Evolutionary conservation across 2,888 invertebrate species (phyloP).

Genomic region (Anticlea derivata): DNA sequence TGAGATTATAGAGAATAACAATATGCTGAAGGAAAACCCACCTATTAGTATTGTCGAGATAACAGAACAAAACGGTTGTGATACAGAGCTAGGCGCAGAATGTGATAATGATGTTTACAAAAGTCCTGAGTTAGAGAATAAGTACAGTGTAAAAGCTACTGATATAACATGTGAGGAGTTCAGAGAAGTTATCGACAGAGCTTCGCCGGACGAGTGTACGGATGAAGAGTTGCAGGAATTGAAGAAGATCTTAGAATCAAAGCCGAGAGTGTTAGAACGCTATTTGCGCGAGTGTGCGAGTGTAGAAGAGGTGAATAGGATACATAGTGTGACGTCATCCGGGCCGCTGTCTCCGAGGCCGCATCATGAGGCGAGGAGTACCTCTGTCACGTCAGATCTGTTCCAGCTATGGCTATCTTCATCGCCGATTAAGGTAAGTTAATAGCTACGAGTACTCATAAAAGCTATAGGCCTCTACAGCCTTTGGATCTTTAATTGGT

Average conservation of each 20-base stretch:
- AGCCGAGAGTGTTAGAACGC: conserved; percentile 88
- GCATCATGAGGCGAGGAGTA: conserved; percentile 83
- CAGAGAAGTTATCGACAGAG: conserved; percentile 68
- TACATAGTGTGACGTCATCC: conserved; percentile 83
- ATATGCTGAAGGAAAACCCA: conserved; percentile 77
- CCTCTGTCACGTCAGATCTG: conserved; percentile 92
- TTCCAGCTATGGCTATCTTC: conserved; percentile 93
- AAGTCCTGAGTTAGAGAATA: conserved; percentile 72
- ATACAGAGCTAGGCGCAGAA: conserved; percentile 58
- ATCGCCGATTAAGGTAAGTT: conserved; percentile 88
- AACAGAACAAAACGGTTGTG: conserved; percentile 79
- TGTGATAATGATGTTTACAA: conserved; percentile 66
- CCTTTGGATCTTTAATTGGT: too few relatives aligned
- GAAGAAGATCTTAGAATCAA: conserved; percentile 69
- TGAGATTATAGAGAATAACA: conserved; percentile 64
- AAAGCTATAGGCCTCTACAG: too few relatives aligned
- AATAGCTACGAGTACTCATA: too few relatives aligned
- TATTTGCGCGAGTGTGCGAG: conserved; percentile 91
- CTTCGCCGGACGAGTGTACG: conserved; percentile 68
- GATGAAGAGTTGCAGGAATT: conserved; percentile 73
- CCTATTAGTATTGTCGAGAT: conserved; percentile 76
- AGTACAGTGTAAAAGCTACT: conserved; percentile 64
- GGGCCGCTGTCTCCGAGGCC: conserved; percentile 77
- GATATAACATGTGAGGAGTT: conserved; percentile 69
- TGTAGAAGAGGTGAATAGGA: conserved; percentile 85